Evolutionary conservation across 1,140 invertebrate species (phyloP).

Genomic region (Maniola jurtina): DNA sequence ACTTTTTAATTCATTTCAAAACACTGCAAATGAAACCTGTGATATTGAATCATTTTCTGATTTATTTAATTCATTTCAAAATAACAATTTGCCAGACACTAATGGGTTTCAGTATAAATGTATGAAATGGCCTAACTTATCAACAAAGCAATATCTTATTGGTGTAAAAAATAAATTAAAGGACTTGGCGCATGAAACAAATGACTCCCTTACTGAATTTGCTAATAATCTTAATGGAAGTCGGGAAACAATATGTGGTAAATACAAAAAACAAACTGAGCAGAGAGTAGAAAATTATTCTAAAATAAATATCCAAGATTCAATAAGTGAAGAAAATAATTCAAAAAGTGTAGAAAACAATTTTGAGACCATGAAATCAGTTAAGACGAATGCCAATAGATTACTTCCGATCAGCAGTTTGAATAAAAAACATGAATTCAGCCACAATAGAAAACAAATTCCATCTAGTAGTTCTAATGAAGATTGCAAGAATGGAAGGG

Average conservation of each 20-base stretch:
- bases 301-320: neutral
- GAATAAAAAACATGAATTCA: neutral
- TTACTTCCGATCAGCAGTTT: neutral
- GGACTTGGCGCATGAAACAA: neutral
- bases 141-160: constrained; percentile 6
- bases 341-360: neutral
- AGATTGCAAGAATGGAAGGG: neutral
- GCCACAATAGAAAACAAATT: neutral
- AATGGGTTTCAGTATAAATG: constrained; percentile 15
- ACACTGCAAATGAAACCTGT: constrained; percentile 22
- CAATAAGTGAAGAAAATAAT: neutral
- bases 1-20: constrained; percentile 41
- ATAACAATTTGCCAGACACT: constrained; percentile 5
- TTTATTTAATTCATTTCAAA: constrained; percentile 44
- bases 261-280: neutral
- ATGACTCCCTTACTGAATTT: neutral
- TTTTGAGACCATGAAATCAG: neutral
- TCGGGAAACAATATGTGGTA: neutral
- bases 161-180: constrained; percentile 8
- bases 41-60: constrained; percentile 48
- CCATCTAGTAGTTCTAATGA: constrained; percentile 5
- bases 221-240: neutral
- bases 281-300: neutral
- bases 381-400: neutral
- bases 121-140: constrained; percentile 3